Conservation (phyloP, 53 echinoderm and acorn worm genomes). For the Echinometra lucunter region DNA sequence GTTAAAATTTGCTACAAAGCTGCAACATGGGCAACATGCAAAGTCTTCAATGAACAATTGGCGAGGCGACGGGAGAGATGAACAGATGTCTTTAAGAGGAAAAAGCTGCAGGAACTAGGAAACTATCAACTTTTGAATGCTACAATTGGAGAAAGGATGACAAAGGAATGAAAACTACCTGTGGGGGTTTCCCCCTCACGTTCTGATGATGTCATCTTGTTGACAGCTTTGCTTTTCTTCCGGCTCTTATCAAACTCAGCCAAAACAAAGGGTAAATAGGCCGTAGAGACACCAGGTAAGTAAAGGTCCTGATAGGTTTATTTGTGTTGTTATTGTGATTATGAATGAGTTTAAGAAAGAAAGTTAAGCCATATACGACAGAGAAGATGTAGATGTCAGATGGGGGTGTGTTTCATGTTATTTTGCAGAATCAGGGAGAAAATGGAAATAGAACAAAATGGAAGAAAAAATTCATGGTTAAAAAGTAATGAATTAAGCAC, state of each 20-base stretch:
- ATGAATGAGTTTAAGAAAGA: not conserved
- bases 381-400: not conserved
- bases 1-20: not conserved
- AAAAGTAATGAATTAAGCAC: not conserved
- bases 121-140: slow-evolving; percentile 8
- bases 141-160: not conserved
- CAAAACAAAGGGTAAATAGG: slow-evolving; percentile 63
- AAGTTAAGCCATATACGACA: not conserved
- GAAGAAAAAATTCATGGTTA: not conserved
- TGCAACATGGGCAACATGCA: slow-evolving; percentile 44
- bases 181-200: slow-evolving; percentile 54
- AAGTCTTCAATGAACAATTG: not conserved
- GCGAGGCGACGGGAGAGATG: not conserved
- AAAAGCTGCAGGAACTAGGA: slow-evolving; percentile 17
- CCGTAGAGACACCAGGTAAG: slow-evolving; percentile 32
- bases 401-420: not conserved
- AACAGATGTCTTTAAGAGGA: not conserved
- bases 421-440: not conserved
- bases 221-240: slow-evolving; percentile 17
- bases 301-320: slow-evolving; percentile 44
- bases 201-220: slow-evolving; percentile 40
- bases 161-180: slow-evolving; percentile 39
- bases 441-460: not conserved
- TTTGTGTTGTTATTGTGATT: not conserved
- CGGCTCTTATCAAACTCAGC: slow-evolving; percentile 42